Evolutionary conservation across 2,113 vertebrate genomes (phyloP), one percentile per base, ranked within the genome.

Genomic region (Xerus inauris): DNA sequence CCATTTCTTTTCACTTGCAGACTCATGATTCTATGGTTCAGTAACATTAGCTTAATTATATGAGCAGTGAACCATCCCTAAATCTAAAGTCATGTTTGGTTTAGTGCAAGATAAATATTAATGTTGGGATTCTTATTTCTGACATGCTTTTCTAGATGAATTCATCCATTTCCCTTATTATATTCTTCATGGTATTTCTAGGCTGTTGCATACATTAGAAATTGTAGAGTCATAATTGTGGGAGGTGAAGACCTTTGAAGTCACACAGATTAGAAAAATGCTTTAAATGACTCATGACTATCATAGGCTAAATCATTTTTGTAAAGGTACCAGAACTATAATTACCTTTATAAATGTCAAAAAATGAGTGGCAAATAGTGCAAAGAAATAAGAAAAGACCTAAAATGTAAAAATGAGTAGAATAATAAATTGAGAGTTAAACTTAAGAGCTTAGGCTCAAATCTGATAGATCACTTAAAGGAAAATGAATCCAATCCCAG

Each of bases 31-130:
- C 26, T 51, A 14, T 86, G 19, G 67, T 94, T 96, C 84, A 89
- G 51, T 92, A 54, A 86, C 54, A 64, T 93, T 96, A 95, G 75
- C 79, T 73, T 97, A 94, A 90, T 89, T 97, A 87, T 80, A 81
- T 6, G 54, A 77, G 57, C 95, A 80, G 35, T 91, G 94, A 96
- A 92, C 94, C 97, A 83, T 94, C 92, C 79, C 69, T 79, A 77
- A 95, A 79, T 95, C 89, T 73, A 98, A 95, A 92, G 20, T 87
- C 67, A 75, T 12, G 79, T 75, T 88, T 12, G 2, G 32, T 95
- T 95, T 97, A 95, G 64, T 38, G 19, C 42, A 64, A 96, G 97
- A 94, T 80, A 97, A 97, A 97, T 95, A 94, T 90, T 96, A 93
- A 94, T 82, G 42, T 67, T 91, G 57, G 6, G 59, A 93, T 95